Base-by-base conservation (phyloP, 2,888 invertebrate species). In the Drosophila anomalipes region DNA sequence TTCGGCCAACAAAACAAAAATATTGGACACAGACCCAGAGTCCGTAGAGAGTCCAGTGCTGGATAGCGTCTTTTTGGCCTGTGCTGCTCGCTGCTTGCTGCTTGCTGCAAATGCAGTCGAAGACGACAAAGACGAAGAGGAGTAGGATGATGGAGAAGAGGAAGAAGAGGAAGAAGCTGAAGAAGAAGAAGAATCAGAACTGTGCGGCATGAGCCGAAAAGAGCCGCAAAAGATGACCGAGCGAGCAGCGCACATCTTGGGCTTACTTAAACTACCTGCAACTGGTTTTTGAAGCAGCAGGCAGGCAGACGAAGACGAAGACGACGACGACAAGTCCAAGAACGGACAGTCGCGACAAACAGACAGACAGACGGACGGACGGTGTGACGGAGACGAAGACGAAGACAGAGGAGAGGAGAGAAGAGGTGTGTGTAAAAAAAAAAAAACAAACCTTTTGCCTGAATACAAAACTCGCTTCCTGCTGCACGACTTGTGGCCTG, bases 261-360 rank as follows among this genome's bases (percentile, higher is more conserved):
- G 81, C 86, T 86, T 80, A 90, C 79, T 87, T 85, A 89, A 89
- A 88, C 91, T 91, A 91, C 91, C 92, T 91, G 92, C 88, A 92
- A 91, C 91, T 91, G 91, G 91, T 91, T 91, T 90, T 84, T 70
- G 72, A 79, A 72, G 79, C 81, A 77, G 77, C 83, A 76, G 54
- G 65, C 64, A 73, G 67, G 44, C 56, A 66, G 60, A 79, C 79
- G 72, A 66, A 80, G 82, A 79, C 79, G 82, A 79, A 66, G 60
- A 79, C 79, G 72, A 66, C 77, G 82, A 79, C 79, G 82, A 79
- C 77, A 82, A 75, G 81, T 79, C 79, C 79, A 69, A 79, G 79
- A 79, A 78, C 76, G 74, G 81, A 74, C 70, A 65, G 28, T 59
- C 44, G 30, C 57, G 35, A 66, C 67, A 59, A 47, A 59, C 44